Percentiles rank a stretch among this genome's conserved stretches.
These are phyloP conservation scores for Edolisoma coerulescens DNA, from an alignment of 2,113 vertebrate species.

Conservation along the genomic window DNA sequence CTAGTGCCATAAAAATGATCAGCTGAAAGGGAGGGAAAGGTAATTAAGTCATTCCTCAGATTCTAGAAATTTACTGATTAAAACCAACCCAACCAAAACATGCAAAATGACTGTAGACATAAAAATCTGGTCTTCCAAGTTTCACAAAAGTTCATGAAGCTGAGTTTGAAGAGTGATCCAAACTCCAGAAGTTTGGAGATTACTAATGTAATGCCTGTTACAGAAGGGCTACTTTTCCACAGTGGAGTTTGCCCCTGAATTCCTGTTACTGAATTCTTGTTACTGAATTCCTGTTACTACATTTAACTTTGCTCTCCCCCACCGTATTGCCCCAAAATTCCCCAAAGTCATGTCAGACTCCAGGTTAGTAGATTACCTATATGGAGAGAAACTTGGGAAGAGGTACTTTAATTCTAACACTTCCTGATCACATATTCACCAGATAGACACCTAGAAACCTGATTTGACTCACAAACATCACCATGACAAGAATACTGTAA, in stretches of 20 bases:
- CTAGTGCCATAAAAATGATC: slow-evolving; percentile 96
- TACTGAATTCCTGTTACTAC: not conserved
- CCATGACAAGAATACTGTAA: not conserved
- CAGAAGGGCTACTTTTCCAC: not conserved
- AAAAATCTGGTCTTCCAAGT: not conserved
- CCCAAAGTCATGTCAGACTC: not conserved
- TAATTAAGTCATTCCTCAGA: not conserved
- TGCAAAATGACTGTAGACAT: not conserved
- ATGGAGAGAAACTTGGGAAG: not conserved
- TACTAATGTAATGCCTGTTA: not conserved
- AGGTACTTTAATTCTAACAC: not conserved
- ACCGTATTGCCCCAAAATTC: fast-evolving
- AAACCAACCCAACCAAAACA: not conserved
- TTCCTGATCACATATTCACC: not conserved
- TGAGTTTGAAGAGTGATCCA: not conserved
- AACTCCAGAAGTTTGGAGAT: not conserved
- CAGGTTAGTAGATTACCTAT: not conserved
- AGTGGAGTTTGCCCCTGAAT: not conserved
- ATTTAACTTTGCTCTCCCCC: not conserved
- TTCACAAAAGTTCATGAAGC: not conserved
- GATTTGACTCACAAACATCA: not conserved
- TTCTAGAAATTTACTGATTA: not conserved
- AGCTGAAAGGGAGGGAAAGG: slow-evolving; percentile 71
- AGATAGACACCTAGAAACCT: not conserved
- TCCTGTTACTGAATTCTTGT: not conserved